phyloP scores from a whole-genome alignment of 2,888 invertebrate species.

The Hyles lineata region DNA sequence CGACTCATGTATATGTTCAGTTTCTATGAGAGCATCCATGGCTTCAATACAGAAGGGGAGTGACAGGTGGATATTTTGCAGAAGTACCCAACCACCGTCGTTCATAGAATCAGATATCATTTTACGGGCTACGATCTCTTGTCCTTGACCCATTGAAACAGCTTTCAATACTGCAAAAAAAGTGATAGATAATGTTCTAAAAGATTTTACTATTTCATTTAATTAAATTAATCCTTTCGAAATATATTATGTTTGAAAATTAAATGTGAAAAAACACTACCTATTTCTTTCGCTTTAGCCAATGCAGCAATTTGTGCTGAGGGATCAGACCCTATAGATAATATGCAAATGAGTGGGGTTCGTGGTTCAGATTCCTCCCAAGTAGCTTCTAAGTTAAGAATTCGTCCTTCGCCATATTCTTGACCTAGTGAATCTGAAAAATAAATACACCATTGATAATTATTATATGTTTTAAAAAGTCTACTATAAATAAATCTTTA shows the following conservation, averaged over 20 bases:
- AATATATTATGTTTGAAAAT: too few species aligned
- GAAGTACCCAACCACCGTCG: conserved; percentile 95
- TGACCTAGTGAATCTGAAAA: conserved; percentile 91
- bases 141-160: conserved; percentile 99
- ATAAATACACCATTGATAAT: background rate
- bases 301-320: conserved; percentile 95
- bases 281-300: conserved; percentile 93
- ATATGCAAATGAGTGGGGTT: conserved; percentile 95
- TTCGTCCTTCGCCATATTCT: conserved; percentile 96
- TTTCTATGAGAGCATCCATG: conserved; percentile 94
- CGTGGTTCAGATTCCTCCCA: conserved; percentile 95
- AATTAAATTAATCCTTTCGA: too few species aligned
- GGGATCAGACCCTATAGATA: conserved; percentile 98
- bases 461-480: background rate
- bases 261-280: conserved; percentile 81
- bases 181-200: background rate
- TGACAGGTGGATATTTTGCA: conserved; percentile 98
- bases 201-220: too few species aligned
- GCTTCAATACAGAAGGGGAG: conserved; percentile 96
- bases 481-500: background rate
- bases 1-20: conserved; percentile 91
- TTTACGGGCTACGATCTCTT: conserved; percentile 93
- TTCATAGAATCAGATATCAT: conserved; percentile 92
- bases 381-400: conserved; percentile 95
- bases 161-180: conserved; percentile 87